Evolutionary conservation across 2,113 vertebrate species (phyloP), one percentile per base, ranked within the genome.

Genomic region (Pluvianellus socialis): DNA sequence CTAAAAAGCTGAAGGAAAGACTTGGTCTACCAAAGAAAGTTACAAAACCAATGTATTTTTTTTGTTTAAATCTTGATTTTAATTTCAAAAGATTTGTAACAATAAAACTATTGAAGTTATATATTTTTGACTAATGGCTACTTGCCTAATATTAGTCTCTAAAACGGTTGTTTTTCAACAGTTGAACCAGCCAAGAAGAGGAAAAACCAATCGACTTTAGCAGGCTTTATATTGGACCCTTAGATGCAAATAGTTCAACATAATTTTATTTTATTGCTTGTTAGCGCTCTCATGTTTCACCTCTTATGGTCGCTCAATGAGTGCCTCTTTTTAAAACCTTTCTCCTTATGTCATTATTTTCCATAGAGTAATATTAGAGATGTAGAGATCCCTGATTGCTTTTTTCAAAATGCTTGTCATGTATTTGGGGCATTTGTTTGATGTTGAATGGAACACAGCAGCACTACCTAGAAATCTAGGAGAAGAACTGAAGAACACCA

Each of bases 261-360:
- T 94, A 85, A 94, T 95, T 95, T 92, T 88, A 79, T 79, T 92
- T 96, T 94, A 97, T 87, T 91, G 55, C 86, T 86, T 95, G 76
- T 94, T 96, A 94, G n/a, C 58, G 47, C 62, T 91, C 89, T 90
- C 89, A 49, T 91, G 84, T 81, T 96, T 94, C 89, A 91, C 5
- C 33, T 61, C 71, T 95, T 76, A 86, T 1, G 7, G 70, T 66
- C 0, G 1, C 23, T 68, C 92, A 67, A 68, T 59, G 87, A 97
- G 44, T 65, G 38, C 53, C 86, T 87, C 84, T 91, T 95, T 97
- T 82, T 47, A 94, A 96, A 97, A 53, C 73, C 65, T 87, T 92
- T 92, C 74, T 85, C 77, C 87, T 90, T 56, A 42, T 92, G 89
- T 55, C 71, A 73, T 92, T 95, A 88, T 88, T 96, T 95, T 97